Base-by-base conservation (phyloP, 2,888 invertebrate genomes). In the Eilema griseolum region DNA sequence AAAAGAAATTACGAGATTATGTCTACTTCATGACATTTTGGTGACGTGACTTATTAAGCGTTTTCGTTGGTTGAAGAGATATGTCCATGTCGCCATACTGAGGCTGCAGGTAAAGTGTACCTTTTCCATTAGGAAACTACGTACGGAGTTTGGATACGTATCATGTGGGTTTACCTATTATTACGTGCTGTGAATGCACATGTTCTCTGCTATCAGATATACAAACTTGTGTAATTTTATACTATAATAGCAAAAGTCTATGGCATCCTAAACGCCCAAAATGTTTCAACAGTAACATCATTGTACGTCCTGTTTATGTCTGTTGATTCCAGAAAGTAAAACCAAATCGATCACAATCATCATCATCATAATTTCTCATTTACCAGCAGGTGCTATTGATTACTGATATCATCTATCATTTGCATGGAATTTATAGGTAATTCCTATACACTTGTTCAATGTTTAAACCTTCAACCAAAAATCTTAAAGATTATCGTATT, bases 401-500 rank as follows among this genome's bases (percentile, higher is more conserved):
- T 11, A 7, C 16, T 20, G 12, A 3, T 7, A 46, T 46, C 20
- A 7, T 5, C 20, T 20, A 20, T 20, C 20, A 46, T 7, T 46
- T 16, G 46, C 46, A 5, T 46, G 46, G 7, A 46, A 7, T 7
- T 16, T 46, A 20, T 7, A 7, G 7, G 20, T 7, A 10, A 52
- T 52, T 8, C 2, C n/a, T 52, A 8, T 10, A n/a, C 7, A 20
- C 20, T 46, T 46, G 8, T 10, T 62, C 5, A 31, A 41, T 62
- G 26, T 41, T 26, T 24, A 24, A 26, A 10, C 20, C 41, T 62
- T 24, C 11, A 1, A 65, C 5, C 28, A 64, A 31, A 31, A 31
- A 28, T 20, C 56, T 66, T 57, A 20, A 57, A 57, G 37, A n/a
- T n/a, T 52, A 57, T 33, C 31, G 31, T 56, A 31, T 56, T n/a